Evolutionary conservation across 2,888 invertebrate genomes (phyloP).

Genomic region (Syrphus vitripennis): DNA sequence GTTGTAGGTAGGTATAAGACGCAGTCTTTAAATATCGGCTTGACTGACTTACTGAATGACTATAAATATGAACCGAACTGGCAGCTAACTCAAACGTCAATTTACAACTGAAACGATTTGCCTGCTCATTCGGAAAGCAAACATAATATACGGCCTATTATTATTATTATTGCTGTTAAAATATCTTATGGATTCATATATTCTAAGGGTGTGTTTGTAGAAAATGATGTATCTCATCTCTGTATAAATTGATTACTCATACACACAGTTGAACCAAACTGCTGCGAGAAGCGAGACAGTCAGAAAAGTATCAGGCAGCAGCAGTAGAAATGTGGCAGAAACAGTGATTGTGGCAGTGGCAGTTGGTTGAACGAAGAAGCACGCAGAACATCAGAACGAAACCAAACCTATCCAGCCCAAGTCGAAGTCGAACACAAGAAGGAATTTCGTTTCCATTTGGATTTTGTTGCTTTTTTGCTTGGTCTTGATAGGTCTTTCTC

Average conservation of each 20-base stretch:
- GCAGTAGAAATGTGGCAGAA: background rate
- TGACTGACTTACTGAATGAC: slow-evolving; percentile 59
- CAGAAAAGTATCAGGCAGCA: background rate
- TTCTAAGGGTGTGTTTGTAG: slow-evolving; percentile 37
- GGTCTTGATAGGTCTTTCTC: no score
- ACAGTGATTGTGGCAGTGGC: background rate
- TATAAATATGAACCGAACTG: slow-evolving; percentile 73
- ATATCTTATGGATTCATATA: slow-evolving; percentile 63
- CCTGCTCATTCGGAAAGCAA: slow-evolving; percentile 74
- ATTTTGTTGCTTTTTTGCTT: background rate
- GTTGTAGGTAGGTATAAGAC: background rate
- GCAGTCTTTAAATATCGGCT: background rate
- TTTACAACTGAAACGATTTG: slow-evolving; percentile 75
- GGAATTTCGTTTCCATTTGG: background rate
- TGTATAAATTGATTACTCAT: slow-evolving; percentile 67
- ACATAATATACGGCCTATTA: slow-evolving; percentile 72
- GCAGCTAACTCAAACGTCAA: slow-evolving; percentile 75
- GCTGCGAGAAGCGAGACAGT: no score
- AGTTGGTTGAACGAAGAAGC: slow-evolving; percentile 38
- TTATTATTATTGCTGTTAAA: slow-evolving; percentile 71
- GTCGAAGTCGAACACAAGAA: background rate
- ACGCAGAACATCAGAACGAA: no score
- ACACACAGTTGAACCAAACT: slow-evolving; percentile 49
- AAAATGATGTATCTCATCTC: slow-evolving; percentile 37
- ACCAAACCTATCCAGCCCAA: background rate